Conservation (phyloP, 92 coral and sea anemone genomes). For the Zoanthus sansibaricus region DNA sequence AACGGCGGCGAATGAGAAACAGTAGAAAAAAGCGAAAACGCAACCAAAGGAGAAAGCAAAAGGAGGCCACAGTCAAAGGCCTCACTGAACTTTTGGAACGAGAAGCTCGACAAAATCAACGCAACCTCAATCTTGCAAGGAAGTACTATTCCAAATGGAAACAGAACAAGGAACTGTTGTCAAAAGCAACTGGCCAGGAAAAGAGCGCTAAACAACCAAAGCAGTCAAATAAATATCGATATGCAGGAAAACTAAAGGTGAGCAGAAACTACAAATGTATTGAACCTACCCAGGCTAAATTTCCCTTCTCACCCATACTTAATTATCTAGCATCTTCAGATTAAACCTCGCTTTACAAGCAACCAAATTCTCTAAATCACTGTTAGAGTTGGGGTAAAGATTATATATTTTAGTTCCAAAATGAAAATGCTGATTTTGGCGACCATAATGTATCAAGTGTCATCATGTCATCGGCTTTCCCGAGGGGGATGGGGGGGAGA, state of each 20-base stretch:
- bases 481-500: no score
- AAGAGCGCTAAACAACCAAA: conserved; percentile 26
- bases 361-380: neutral
- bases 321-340: neutral
- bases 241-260: conserved; percentile 24
- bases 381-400: no score
- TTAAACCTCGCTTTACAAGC: conserved; percentile 3
- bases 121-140: conserved; percentile 38
- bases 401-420: no score
- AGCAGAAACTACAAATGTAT: conserved; percentile 20
- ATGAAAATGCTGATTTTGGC: no score
- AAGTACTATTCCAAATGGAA: conserved; percentile 38
- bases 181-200: conserved; percentile 33
- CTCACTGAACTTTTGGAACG: conserved; percentile 46
- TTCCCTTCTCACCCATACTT: neutral
- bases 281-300: conserved; percentile 5
- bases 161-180: conserved; percentile 24
- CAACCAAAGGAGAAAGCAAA: conserved; percentile 40
- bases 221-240: conserved; percentile 23
- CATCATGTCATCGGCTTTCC: no score
- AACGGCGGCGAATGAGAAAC: conserved; percentile 59
- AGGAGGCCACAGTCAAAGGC: conserved; percentile 38
- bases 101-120: conserved; percentile 37
- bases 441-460: no score
- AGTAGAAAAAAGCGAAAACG: conserved; percentile 48